Evolutionary conservation across 2,888 invertebrate genomes (phyloP), one percentile per base, ranked within the genome.

Genomic region (Drosophila lutescens): DNA sequence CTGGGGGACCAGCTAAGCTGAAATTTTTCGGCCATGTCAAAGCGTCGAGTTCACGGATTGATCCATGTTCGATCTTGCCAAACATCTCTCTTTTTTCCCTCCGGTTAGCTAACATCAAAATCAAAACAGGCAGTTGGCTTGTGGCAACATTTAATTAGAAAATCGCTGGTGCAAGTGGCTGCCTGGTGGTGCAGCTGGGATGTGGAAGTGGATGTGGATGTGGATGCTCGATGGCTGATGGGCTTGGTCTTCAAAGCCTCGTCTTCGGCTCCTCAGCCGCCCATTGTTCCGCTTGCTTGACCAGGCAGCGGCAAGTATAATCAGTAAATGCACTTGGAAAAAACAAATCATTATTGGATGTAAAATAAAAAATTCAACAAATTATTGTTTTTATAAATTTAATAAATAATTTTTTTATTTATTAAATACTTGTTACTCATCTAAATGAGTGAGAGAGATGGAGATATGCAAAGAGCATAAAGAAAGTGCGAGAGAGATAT

Each of bases 71-170:
- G 58, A 59, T 41, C 54, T 59, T 59, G 58, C 55, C 58, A 58
- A 58, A 58, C 54, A 58, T 9, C 58, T 20, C 20, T 7, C 30
- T 12, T 46, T 12, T 46, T 30, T n/a, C 15, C 49, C n/a, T 0
- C 23, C 32, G 76, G 85, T 81, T 81, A 68, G 72, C 80, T 78
- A 77, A 84, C 46, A 54, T 13, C 53, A 17, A 66, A 47, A 36
- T 36, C 26, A 53, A 53, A 30, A 20, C 58, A 41, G 58, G 20
- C 76, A 76, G 77, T 54, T 55, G 66, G 51, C 77, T 71, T 86
- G 81, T 78, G 86, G 56, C 80, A 84, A 84, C 74, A 84, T 84
- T 86, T 84, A 81, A 86, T 83, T 83, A 79, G 81, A 84, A 79
- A 80, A 77, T 77, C 70, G 71, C 71, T 71, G 63, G 63, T 41